Percentiles rank a stretch among this genome's conserved stretches.
phyloP scores from a whole-genome alignment of 2,888 invertebrate genomes.

The Zhengitettix transpicula region DNA sequence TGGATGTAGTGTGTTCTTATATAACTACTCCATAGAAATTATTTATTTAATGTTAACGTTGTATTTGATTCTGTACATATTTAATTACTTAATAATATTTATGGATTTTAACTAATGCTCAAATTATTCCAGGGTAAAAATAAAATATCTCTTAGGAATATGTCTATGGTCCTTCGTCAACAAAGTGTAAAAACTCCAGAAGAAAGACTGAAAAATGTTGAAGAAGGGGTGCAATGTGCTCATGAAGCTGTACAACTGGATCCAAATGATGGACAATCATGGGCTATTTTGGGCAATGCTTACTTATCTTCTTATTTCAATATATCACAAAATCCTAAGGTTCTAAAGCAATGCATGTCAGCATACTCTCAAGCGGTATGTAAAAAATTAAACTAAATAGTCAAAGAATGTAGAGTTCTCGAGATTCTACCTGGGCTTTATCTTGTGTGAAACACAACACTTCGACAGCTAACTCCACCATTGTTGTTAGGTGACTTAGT shows the following conservation, averaged over 20 bases:
- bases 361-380: constrained; percentile 67
- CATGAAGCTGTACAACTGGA: constrained; percentile 69
- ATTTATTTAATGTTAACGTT: not conserved
- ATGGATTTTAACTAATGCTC: not conserved
- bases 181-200: constrained; percentile 31
- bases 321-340: constrained; percentile 51
- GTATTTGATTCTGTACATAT: not conserved
- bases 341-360: constrained; percentile 54
- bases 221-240: constrained; percentile 57
- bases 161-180: constrained; percentile 67
- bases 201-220: constrained; percentile 40
- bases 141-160: constrained; percentile 56
- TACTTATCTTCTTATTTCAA: constrained; percentile 66
- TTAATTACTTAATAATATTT: not conserved
- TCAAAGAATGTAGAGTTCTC: no score
- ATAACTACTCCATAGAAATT: not conserved
- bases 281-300: constrained; percentile 73
- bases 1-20: not conserved
- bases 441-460: no score
- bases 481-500: no score
- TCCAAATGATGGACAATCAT: constrained; percentile 61
- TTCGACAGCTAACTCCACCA: no score
- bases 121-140: constrained; percentile 41
- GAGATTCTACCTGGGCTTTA: no score
- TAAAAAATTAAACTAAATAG: not conserved